A percentile compares a stretch with the other conserved stretches of the same genome.
These are phyloP conservation scores for Petroica traversi DNA, from an alignment of 2,113 vertebrate genomes.

Conservation along the genomic window DNA sequence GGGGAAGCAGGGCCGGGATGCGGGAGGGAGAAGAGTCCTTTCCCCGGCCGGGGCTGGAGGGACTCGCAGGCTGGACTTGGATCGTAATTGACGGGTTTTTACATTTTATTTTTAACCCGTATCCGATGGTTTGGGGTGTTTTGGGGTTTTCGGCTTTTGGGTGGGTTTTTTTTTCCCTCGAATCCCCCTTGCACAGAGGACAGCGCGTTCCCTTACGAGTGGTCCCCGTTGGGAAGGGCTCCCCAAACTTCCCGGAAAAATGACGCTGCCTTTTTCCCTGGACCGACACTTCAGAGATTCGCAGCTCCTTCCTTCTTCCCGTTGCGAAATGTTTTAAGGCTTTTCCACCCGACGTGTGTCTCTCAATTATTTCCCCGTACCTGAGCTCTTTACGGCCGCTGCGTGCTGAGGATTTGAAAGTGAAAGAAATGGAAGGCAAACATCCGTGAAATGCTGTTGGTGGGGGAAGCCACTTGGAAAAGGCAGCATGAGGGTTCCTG, in stretches of 20 bases:
- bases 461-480: neutral
- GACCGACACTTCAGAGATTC: neutral
- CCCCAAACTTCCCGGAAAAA: neutral
- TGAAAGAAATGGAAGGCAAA: neutral
- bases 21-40: neutral
- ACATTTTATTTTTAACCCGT: neutral
- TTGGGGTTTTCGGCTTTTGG: neutral
- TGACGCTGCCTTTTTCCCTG: neutral
- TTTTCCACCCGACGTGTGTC: neutral
- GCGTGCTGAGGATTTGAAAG: neutral
- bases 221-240: neutral
- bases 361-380: neutral
- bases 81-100: fast-evolving
- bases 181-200: neutral
- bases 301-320: neutral
- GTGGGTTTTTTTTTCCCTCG: neutral
- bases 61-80: neutral
- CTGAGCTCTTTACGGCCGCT: neutral
- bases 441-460: neutral
- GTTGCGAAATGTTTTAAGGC: neutral
- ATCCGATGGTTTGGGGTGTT: neutral
- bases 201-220: neutral
- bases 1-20: neutral
- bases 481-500: neutral
- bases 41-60: neutral